phyloP scores from a whole-genome alignment of 2,888 invertebrate genomes.

The Malthinus flaveolus region DNA sequence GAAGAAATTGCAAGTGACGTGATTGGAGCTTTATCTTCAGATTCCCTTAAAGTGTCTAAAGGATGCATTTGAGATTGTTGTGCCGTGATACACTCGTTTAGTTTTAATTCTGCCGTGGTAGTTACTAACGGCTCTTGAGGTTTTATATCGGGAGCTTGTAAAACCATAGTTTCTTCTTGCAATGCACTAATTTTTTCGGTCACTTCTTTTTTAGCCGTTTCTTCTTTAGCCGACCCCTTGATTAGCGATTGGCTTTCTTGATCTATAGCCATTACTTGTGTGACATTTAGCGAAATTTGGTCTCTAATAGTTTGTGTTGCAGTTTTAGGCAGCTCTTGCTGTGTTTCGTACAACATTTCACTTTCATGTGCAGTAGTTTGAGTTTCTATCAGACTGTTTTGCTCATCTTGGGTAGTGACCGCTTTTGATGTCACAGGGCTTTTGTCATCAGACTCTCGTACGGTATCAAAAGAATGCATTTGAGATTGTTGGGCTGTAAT shows the following conservation, averaged over 20 bases:
- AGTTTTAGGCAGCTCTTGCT: conserved; percentile 23
- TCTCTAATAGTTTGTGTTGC: conserved; percentile 25
- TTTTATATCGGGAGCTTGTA: conserved; percentile 35
- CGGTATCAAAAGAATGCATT: conserved; percentile 25
- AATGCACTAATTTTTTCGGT: conserved; percentile 54
- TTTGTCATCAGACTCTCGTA: conserved; percentile 19
- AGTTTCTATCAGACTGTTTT: conserved; percentile 43
- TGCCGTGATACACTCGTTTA: conserved; percentile 33
- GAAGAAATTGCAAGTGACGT: conserved; percentile 35
- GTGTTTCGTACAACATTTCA: conserved; percentile 39
- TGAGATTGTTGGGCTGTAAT: conserved; percentile 31
- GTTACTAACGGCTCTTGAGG: no score
- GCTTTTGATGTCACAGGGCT: conserved; percentile 40
- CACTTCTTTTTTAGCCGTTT: conserved; percentile 53
- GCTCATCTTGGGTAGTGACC: conserved; percentile 39
- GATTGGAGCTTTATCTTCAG: conserved; percentile 38
- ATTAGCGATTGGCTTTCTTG: conserved; percentile 51
- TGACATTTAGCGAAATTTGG: conserved; percentile 51
- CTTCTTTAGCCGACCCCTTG: conserved; percentile 53
- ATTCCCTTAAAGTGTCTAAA: conserved; percentile 24
- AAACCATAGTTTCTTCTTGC: conserved; percentile 49
- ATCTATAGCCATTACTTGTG: conserved; percentile 49
- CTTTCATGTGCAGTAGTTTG: conserved; percentile 43
- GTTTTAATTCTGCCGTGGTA: conserved; percentile 33
- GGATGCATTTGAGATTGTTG: conserved; percentile 30